phyloP scores from a whole-genome alignment of 2,113 vertebrate species.

The Anas platyrhynchos region DNA sequence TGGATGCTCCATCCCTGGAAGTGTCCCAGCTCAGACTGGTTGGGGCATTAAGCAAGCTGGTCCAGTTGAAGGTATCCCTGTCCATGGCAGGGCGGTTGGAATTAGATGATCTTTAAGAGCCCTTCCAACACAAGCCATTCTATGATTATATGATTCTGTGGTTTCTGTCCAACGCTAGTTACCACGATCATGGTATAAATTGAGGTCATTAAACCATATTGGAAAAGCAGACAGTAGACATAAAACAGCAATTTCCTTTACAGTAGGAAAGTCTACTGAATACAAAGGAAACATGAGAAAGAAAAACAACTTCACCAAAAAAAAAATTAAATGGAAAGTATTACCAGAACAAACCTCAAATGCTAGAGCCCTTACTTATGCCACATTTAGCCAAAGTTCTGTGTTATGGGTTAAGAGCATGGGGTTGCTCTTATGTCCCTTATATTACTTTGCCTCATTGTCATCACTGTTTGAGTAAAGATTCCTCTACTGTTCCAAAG shows the following conservation, averaged over 20 bases:
- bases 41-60: too few relatives aligned
- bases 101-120: too few relatives aligned
- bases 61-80: too few relatives aligned
- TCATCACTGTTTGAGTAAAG: neutral
- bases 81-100: too few relatives aligned
- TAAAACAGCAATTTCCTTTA: neutral
- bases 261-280: neutral
- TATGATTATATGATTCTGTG: too few relatives aligned
- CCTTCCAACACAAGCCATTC: too few relatives aligned
- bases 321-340: slow-evolving; percentile 23
- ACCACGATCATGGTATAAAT: neutral
- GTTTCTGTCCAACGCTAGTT: neutral
- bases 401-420: neutral
- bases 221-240: neutral
- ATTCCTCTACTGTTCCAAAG: neutral
- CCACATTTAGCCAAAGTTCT: neutral
- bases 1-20: too few relatives aligned
- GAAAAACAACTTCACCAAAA: neutral
- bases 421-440: neutral
- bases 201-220: neutral
- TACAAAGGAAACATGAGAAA: neutral
- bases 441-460: neutral
- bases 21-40: too few relatives aligned
- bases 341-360: neutral
- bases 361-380: neutral